Base-by-base conservation (phyloP, 2,888 invertebrate species). In the Syrphus vitripennis region DNA sequence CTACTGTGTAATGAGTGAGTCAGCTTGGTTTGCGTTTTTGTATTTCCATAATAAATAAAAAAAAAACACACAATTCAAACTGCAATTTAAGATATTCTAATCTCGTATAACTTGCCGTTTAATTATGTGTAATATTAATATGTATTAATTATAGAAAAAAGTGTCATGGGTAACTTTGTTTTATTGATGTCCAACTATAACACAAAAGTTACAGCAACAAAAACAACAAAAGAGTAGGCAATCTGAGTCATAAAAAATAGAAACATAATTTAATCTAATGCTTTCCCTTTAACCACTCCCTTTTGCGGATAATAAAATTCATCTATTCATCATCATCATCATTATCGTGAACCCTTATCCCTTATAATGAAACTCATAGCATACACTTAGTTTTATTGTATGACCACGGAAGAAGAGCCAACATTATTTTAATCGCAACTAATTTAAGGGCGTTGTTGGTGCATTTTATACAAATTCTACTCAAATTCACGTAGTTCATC, bases 401-500 rank as follows among this genome's bases (percentile, higher is more conserved):
- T 42, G 16, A 63, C 40, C 29, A 42, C 42, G 16, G 26, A 26
- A 63, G 26, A 26, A 63, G 59, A 31, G 34, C 65, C 48, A 63
- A 48, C 31, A 31, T 67, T 69, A 6, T 19, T 61, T 9, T 69
- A 75, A 81, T 63, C 70, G 57, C 63, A 71, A 65, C 70, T 76
- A 76, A 71, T 71, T 82, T 82, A 71, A 82, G 81, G 81, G 81
- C 81, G 81, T 82, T 82, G 81, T 82, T 82, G 76, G 57, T 76
- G 70, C 48, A 70, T 63, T 26, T 37, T 59, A 67, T 40, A 40
- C 48, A 24, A 50, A 48, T 16, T 9, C 7, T 21, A 2, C 19
- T 45, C 10, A 45, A n/a, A 6, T 16, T 37, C 19, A 37, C 21
- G 12, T n/a, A n/a, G n/a, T 45, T 29, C 6, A 42, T 16, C 16